Percentiles rank a stretch among this genome's conserved stretches.
These are phyloP conservation scores for Axis porcinus DNA, from an alignment of 2,113 vertebrate genomes.

Conservation along the genomic window DNA sequence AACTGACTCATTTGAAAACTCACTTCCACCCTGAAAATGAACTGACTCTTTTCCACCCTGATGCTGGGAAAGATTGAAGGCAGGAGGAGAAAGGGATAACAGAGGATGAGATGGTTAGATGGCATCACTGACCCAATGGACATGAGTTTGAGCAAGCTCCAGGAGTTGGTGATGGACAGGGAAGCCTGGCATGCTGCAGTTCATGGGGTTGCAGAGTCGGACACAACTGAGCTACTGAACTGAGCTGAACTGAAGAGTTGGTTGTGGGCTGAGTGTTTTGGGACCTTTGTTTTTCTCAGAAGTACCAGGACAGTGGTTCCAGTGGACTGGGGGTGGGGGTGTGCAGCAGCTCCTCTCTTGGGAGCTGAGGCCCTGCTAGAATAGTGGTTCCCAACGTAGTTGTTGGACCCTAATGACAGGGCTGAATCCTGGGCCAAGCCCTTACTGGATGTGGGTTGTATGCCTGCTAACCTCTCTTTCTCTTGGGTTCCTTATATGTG, in stretches of 20 bases:
- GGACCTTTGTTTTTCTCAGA: neutral
- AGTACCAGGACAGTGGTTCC: neutral
- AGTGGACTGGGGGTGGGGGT: neutral
- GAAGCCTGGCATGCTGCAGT: neutral
- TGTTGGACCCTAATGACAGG: neutral
- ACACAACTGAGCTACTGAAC: neutral
- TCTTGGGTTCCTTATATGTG: neutral
- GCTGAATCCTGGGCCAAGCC: neutral
- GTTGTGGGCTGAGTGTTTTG: too few relatives aligned
- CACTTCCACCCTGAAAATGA: too few relatives aligned
- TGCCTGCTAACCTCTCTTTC: neutral
- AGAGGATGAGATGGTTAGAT: neutral
- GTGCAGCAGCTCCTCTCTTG: neutral
- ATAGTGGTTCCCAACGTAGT: neutral
- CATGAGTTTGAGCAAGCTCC: neutral
- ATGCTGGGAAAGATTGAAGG: neutral
- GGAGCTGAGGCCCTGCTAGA: too few relatives aligned
- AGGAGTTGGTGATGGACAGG: neutral
- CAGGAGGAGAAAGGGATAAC: neutral
- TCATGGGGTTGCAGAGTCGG: fast-evolving
- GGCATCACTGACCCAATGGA: neutral
- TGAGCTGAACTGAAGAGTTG: neutral
- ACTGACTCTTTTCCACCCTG: neutral
- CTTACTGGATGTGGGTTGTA: neutral
- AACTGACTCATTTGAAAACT: neutral